Evolutionary conservation across 1,140 invertebrate genomes (phyloP), one percentile per base, ranked within the genome.

Genomic region (Musca domestica): DNA sequence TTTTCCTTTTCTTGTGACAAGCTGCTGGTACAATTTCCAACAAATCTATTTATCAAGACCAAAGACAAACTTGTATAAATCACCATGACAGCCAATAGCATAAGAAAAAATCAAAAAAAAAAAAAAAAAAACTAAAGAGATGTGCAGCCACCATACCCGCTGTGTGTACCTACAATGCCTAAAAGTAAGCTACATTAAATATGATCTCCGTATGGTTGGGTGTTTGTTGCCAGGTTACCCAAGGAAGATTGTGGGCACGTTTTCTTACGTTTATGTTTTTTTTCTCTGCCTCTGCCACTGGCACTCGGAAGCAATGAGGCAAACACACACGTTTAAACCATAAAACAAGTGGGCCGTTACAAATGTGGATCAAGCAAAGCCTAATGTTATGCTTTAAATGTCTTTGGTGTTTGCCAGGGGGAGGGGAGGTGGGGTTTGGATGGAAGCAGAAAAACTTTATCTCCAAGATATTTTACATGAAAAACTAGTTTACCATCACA

Each of bases 11-110:
- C n/a, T n/a, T n/a, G n/a, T n/a, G 2, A 20, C 9, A 22, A 19
- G 10, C 9, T 51, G 14, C 15, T 56, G 15, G 23, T 27, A 12
- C 10, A 23, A n/a, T n/a, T n/a, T n/a, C n/a, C n/a, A 23, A 58
- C 54, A 58, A 58, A 58, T 58, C 54, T 58, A 58, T 58, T 58
- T 58, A 58, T 58, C 27, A 58, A 58, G 17, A 58, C 17, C 25
- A 25, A 48, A 48, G 22, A 3, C 22, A 56, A 25, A n/a, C n/a
- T 61, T 22, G 23, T 61, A 41, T 61, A 61, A 61, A 61, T 61
- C 56, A 61, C 56, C 56, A 61, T 61, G 56, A 61, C 56, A 61
- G 56, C 34, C 34, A 41, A 30, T 30, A 12, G 6, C 17, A 61
- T 41, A 61, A 61, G 30, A 58, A 25, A 54, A 56, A 56, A 5